Evolutionary conservation across 2,113 vertebrate genomes (phyloP).

Genomic region (Podarcis muralis): DNA sequence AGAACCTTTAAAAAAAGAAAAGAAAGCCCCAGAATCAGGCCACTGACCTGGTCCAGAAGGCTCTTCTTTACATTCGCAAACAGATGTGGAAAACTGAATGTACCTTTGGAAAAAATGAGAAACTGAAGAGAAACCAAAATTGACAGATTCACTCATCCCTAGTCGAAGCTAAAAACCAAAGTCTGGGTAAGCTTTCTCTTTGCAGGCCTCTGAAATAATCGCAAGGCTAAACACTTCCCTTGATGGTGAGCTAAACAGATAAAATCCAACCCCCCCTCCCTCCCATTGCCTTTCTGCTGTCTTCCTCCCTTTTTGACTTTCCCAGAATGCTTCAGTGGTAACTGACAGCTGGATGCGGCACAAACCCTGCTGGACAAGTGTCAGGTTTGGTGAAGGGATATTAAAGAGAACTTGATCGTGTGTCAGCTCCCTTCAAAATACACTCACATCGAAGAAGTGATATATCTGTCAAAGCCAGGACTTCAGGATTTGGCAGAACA

Average conservation of each 20-base stretch:
- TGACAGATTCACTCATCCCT: too few relatives aligned
- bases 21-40: too few relatives aligned
- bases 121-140: too few relatives aligned
- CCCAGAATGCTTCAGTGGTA: slow-evolving; percentile 60
- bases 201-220: slow-evolving; percentile 30
- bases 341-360: slow-evolving; percentile 64
- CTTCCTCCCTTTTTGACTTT: slow-evolving; percentile 49
- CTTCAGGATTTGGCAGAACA: slow-evolving; percentile 84
- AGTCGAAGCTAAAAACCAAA: not conserved
- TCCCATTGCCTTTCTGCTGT: slow-evolving; percentile 17
- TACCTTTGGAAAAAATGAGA: too few relatives aligned
- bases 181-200: not conserved
- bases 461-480: slow-evolving; percentile 86
- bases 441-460: slow-evolving; percentile 84
- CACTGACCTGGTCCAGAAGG: too few relatives aligned
- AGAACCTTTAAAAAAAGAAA: too few relatives aligned
- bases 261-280: slow-evolving; percentile 51
- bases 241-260: slow-evolving; percentile 21
- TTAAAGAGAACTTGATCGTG: slow-evolving; percentile 82
- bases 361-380: slow-evolving; percentile 77
- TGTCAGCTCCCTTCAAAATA: slow-evolving; percentile 79
- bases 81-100: too few relatives aligned
- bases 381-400: slow-evolving; percentile 76
- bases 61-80: too few relatives aligned
- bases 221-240: slow-evolving; percentile 16